These are phyloP conservation scores for Aromia moschata DNA, from an alignment of 2,888 invertebrate genomes.

Conservation along the genomic window DNA sequence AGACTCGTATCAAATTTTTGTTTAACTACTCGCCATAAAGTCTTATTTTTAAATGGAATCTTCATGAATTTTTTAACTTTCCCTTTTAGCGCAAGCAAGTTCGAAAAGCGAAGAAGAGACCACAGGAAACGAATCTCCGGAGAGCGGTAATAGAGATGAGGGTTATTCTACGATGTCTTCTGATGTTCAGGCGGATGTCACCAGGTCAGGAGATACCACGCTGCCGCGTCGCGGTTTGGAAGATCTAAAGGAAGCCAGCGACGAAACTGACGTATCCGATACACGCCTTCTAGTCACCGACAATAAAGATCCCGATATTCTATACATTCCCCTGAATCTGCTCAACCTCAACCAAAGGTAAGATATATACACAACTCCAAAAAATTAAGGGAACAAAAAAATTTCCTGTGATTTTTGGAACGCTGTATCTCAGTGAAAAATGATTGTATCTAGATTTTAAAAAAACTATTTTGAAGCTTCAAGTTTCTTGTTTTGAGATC, in stretches of 20 bases:
- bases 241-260: conserved; percentile 78
- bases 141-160: conserved; percentile 81
- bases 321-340: conserved; percentile 75
- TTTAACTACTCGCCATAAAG: no score
- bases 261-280: conserved; percentile 73
- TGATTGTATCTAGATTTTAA: no score
- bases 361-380: background rate
- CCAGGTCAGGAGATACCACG: conserved; percentile 66
- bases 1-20: no score
- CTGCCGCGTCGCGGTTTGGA: conserved; percentile 63
- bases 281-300: conserved; percentile 69
- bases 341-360: conserved; percentile 60
- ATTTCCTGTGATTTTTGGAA: no score
- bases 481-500: no score
- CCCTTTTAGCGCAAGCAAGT: conserved; percentile 60
- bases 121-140: conserved; percentile 75
- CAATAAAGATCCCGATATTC: conserved; percentile 71
- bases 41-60: no score
- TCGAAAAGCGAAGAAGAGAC: conserved; percentile 71
- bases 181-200: conserved; percentile 79
- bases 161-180: conserved; percentile 87
- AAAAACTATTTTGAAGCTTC: no score
- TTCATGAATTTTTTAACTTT: no score
- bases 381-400: no score
- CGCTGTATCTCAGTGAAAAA: no score